Evolutionary conservation across 2,113 vertebrate genomes (phyloP), one percentile per base, ranked within the genome.

Genomic region (Neopipo cinnamomea): DNA sequence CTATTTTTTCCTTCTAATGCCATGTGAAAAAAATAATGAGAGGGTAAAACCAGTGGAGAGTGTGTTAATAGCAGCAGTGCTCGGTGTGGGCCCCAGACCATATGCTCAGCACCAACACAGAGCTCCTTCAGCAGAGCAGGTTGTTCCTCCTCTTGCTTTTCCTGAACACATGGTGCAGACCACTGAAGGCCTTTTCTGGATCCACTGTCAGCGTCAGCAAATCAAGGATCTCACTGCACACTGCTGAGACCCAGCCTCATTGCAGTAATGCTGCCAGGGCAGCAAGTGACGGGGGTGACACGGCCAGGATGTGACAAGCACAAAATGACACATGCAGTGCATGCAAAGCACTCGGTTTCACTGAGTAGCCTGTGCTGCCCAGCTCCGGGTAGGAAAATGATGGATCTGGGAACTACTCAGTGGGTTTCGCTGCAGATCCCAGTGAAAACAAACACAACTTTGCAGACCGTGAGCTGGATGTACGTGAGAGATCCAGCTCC

Each of bases 301-400:
- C 0, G 18, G 8, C 20, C 33, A 3, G 47, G 67, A 18, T 16
- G 41, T 5, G 22, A 13, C 3, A 14, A 31, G 59, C 31, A 49
- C 33, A 5, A 2, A 24, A 19, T 13, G 2, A 17, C 49, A 37
- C 20, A 3, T 0, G 0, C 6, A 13, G 10, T 0, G 3, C 31
- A 10, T 8, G 9, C 19, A 15, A 47, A 37, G 56, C 1, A 1
- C 27, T 22, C 9, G 24, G 16, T 47, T 44, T 49, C 23, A 11
- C 14, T 2, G 8, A 17, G 10, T 0, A 20, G 24, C 22, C 28
- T 4, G 24, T 9, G 47, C 52, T 11, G 2, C 11, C 12, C 42
- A 12, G 30, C 59, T 41, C 31, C 2, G 1, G 58, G 35, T 0
- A 18, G 70, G 42, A 62, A 50, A 22, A 5, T 19, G 49, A 20